phyloP scores from a whole-genome alignment of 1,140 invertebrate species.

The Patella vulgata region DNA sequence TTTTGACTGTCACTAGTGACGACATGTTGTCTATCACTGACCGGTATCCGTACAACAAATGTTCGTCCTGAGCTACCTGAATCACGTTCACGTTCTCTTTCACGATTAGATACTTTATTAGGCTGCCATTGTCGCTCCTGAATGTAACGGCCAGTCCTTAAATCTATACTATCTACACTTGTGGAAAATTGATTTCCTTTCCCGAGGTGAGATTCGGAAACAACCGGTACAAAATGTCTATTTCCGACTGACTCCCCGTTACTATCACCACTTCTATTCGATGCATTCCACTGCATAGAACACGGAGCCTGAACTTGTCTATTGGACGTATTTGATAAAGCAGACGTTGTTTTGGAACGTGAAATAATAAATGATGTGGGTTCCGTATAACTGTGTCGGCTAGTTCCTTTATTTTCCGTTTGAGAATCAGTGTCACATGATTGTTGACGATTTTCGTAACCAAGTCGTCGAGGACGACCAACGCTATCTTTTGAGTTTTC shows the following conservation, averaged over 20 bases:
- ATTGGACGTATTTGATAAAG: slow-evolving; percentile 8
- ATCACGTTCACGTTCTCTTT: not conserved
- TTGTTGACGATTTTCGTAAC: no score
- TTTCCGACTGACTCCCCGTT: not conserved
- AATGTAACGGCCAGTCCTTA: slow-evolving; percentile 12
- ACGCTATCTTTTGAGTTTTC: slow-evolving; percentile 20
- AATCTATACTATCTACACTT: slow-evolving; percentile 51
- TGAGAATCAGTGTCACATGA: no score
- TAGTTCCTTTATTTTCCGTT: no score
- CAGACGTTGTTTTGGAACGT: slow-evolving; percentile 29
- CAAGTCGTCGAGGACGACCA: no score
- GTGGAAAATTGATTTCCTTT: slow-evolving; percentile 28
- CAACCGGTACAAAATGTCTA: slow-evolving; percentile 50
- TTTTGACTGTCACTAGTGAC: not conserved
- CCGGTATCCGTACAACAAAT: slow-evolving; percentile 38
- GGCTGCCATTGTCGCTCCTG: not conserved
- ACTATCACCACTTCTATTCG: not conserved
- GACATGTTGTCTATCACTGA: slow-evolving; percentile 8
- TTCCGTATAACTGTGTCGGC: no score
- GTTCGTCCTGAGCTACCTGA: slow-evolving; percentile 9
- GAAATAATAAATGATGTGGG: slow-evolving; percentile 14
- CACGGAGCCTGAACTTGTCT: not conserved
- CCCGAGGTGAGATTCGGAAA: slow-evolving; percentile 20
- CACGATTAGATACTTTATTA: slow-evolving; percentile 9
- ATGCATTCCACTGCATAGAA: not conserved